These are phyloP conservation scores for Torymus aiolomorphi DNA, from an alignment of 2,888 invertebrate genomes.

Conservation along the genomic window DNA sequence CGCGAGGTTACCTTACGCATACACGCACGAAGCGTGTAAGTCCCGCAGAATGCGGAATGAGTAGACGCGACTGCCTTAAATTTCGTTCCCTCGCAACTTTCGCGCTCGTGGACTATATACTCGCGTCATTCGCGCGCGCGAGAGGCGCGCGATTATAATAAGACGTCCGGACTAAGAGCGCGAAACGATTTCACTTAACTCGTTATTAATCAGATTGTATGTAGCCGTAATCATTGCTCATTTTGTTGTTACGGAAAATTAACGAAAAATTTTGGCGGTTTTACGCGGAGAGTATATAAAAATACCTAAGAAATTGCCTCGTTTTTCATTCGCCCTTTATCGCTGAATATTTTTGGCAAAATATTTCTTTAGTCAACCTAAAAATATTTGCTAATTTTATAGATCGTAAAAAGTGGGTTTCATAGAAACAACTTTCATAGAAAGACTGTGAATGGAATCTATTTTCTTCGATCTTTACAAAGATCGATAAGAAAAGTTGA, in stretches of 20 bases:
- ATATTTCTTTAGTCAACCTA: too few species aligned
- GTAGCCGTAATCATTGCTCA: not conserved
- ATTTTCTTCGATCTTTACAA: too few species aligned
- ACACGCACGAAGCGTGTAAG: not conserved
- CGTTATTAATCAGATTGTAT: conserved; percentile 8
- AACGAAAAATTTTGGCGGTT: not conserved
- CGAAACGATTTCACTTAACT: conserved; percentile 35
- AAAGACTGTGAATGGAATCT: too few species aligned
- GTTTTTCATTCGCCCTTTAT: not conserved
- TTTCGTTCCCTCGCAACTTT: conserved; percentile 33
- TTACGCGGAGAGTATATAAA: too few species aligned
- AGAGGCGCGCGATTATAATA: conserved; percentile 35
- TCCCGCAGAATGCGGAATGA: conserved; percentile 36
- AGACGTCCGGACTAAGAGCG: conserved; percentile 15
- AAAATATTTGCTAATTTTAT: too few species aligned
- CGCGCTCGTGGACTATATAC: conserved; percentile 31
- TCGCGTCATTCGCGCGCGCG: conserved; percentile 17
- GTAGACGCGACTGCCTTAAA: conserved; percentile 22
- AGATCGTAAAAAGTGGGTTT: too few species aligned
- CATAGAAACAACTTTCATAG: too few species aligned
- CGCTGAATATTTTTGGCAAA: not conserved
- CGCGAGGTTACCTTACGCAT: not conserved
- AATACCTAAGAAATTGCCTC: not conserved
- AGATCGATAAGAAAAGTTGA: too few species aligned
- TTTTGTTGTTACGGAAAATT: conserved; percentile 13